These are phyloP conservation scores for Crenichthys baileyi DNA, from an alignment of 2,797 vertebrate genomes.

Conservation along the genomic window DNA sequence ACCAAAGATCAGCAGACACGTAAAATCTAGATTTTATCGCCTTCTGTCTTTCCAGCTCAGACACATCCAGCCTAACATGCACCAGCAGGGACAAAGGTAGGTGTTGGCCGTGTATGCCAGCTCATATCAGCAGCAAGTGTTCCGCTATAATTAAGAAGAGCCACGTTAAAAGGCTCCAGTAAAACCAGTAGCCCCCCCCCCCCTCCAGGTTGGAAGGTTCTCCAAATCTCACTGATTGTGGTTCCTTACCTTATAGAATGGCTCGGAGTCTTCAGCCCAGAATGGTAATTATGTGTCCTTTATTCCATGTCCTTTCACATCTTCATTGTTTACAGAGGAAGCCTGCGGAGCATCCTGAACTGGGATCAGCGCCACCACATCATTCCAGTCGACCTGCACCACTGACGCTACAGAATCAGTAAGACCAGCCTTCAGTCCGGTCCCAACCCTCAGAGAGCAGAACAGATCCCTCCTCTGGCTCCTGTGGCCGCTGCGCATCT, in stretches of 20 bases:
- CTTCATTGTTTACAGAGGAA: conserved; percentile 49
- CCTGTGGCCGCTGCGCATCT: conserved; percentile 59
- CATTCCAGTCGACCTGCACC: conserved; percentile 58
- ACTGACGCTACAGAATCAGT: conserved; percentile 23
- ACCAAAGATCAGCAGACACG: neutral
- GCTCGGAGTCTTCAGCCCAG: neutral
- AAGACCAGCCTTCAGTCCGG: neutral
- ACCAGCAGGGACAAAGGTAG: conserved; percentile 15
- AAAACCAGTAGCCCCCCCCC: conserved; percentile 30
- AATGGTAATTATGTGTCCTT: neutral
- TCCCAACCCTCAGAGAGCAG: conserved; percentile 21
- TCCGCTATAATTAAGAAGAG: conserved; percentile 26
- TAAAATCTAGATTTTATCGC: conserved; percentile 17
- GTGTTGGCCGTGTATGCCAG: conserved; percentile 23
- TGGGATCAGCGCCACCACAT: conserved; percentile 54
- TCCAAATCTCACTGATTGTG: neutral
- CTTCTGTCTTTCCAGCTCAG: neutral
- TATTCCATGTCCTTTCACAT: conserved; percentile 14
- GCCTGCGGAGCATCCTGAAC: conserved; percentile 53
- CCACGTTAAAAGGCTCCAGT: conserved; percentile 30
- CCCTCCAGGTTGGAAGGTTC: conserved; percentile 11
- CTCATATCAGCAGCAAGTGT: conserved; percentile 23
- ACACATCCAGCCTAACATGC: neutral
- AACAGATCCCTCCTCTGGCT: neutral
- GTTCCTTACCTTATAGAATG: conserved; percentile 43